Evolutionary conservation across 2,888 invertebrate species (phyloP), one percentile per base, ranked within the genome.

Genomic region (Sepioteuthis lessoniana): DNA sequence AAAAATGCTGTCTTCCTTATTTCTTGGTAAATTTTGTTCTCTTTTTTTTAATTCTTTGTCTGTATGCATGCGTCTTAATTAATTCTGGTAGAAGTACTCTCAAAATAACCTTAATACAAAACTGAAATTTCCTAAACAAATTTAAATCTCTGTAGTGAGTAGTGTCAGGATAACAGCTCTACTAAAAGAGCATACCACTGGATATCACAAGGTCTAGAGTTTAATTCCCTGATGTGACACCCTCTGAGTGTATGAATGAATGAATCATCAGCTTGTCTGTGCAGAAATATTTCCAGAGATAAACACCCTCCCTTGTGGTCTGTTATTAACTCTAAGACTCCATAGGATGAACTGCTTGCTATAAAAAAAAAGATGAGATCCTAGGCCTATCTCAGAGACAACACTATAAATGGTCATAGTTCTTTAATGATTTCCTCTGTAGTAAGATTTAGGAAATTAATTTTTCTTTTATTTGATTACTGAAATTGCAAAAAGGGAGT

Each of bases 1-100:
- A 92, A 92, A 47, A 47, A 92, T 47, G 16, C 47, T 92, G 92
- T 92, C 92, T 92, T 92, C 92, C 92, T 92, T 92, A 42, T 92
- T 92, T 47, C 42, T 92, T 47, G 92, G 92, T 92, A 47, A 92
- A 47, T 92, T 47, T 47, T 92, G 92, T 91, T 91, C 76, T 35
- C 35, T 35, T 76, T 10, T 35, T 60, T 31, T 35, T n/a, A n/a
- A n/a, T 76, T 76, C n/a, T 76, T 55, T 21, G 55, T 55, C 55
- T 76, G 76, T 76, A n/a, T 76, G 76, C 35, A 76, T 76, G 76
- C 16, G n/a, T 76, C n/a, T 76, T 35, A n/a, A 35, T 76, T 76
- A 76, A 76, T 76, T 76, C 76, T 76, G 76, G 76, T 76, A 76
- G 76, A n/a, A 76, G 76, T 76, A 76, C 76, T 76, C n/a, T 76